Base-by-base conservation (phyloP, 1,140 invertebrate species). In the Tyrophagus putrescentiae region DNA sequence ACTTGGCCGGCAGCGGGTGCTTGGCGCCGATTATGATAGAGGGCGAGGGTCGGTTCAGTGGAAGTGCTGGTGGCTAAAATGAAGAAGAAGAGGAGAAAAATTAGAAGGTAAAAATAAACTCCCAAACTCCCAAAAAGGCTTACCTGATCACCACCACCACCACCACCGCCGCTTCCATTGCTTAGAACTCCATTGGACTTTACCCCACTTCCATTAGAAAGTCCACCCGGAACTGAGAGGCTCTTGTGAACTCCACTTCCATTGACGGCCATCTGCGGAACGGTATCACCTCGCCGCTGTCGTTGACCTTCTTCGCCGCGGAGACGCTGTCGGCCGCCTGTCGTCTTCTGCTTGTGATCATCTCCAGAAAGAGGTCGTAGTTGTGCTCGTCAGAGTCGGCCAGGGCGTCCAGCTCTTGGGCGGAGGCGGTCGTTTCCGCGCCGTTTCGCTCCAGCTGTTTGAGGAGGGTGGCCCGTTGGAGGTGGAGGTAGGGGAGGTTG, bases 401-500 rank as follows among this genome's bases (percentile, higher is more conserved):
- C 65, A 82, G 82, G 57, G 83, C 69, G 70, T 91, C 83, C 32
- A 97, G 73, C 71, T 97, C 92, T 65, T 87, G 79, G 54, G 83
- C 76, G 21, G 85, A 89, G 9, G 87, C 78, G 48, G 79, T 73
- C 18, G 84, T 87, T 72, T 97, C 93, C 36, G 79, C 76, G 64
- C 80, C 77, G 72, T 97, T 98, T 13, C 84, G 82, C 69, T 91
- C 84, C 27, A 98, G 70, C 71, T 95, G 91, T 64, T 83, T 80
- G 39, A 93, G 68, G 23, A 97, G 72, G 11, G 87, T 88, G 67
- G 87, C 85, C 65, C 82, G 78, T 76, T 97, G 92, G 18, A 97
- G 72, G 69, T 89, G 83, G 33, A 97, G 76, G 69, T 95, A 98
- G 60, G 93, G 93, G 64, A 97, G 75, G 76, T 94, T 96, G 67